Base-by-base conservation (phyloP, 2,797 vertebrate genomes). In the Sebastes nivosus region DNA sequence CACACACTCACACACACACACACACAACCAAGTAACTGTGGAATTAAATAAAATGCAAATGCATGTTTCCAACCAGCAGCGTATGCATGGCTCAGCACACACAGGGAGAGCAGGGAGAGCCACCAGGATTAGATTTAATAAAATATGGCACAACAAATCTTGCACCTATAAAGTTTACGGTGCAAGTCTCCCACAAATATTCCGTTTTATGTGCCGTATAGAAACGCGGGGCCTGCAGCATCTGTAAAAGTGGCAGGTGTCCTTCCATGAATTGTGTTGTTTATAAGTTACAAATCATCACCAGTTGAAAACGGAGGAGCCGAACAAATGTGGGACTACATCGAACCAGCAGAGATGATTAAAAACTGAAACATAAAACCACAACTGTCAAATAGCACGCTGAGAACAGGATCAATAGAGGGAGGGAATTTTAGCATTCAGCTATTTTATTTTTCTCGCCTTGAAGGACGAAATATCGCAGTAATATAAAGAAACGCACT, bases 81-180 rank as follows among this genome's bases (percentile, higher is more conserved):
- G 79, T 75, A 79, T 87, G 73, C 74, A 84, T 59, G 77, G 83
- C 81, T 83, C 84, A 86, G 88, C 80, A 81, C 84, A 84, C 66
- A 68, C 77, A 27, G 25, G 30, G 34, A 80, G 67, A 77, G 64
- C 67, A 50, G 34, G 64, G 65, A 80, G 74, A 89, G 80, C 79
- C 66, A 74, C 66, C 76, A 72, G 89, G 85, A 94, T 94, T 93
- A 82, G 88, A 92, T 95, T 92, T 90, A 87, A 94, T 93, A 88
- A 95, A 94, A 95, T 89, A 92, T 34, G 67, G 85, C 82, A 84
- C 92, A 91, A 92, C 89, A 96, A 95, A 95, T 95, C 93, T 90
- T 74, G 81, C 75, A 88, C 77, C 90, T 73, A 88, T 95, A 95
- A 95, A 95, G 87, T 94, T 95, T 95, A 95, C 67, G 79, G 86